phyloP scores from a whole-genome alignment of 2,888 invertebrate species.

The Drosophila helvetica region DNA sequence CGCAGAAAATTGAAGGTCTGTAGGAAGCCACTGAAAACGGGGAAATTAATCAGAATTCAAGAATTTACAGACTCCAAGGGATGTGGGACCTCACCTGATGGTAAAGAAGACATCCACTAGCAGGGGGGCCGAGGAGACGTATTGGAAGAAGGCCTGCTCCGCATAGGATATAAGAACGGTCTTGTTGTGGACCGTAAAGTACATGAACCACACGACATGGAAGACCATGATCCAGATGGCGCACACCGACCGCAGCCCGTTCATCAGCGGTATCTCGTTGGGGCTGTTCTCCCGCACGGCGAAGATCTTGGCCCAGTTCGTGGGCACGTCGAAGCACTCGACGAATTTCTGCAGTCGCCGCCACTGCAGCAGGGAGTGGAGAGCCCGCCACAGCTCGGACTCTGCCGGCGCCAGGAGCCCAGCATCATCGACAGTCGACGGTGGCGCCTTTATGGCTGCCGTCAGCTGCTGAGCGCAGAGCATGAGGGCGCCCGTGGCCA shows the following conservation, averaged over 20 bases:
- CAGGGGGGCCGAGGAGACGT: slow-evolving; percentile 83
- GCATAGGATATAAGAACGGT: slow-evolving; percentile 81
- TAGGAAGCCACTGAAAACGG: slow-evolving; percentile 81
- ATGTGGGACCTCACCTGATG: slow-evolving; percentile 75
- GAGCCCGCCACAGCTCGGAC: slow-evolving; percentile 59
- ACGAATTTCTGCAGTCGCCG: slow-evolving; percentile 65
- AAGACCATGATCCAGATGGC: slow-evolving; percentile 83
- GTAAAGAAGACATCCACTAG: slow-evolving; percentile 84
- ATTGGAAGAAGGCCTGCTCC: slow-evolving; percentile 82
- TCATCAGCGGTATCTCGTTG: slow-evolving; percentile 82
- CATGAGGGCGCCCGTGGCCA: slow-evolving; percentile 72
- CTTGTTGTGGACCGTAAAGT: slow-evolving; percentile 83
- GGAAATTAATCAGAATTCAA: background rate
- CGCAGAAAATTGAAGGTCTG: slow-evolving; percentile 82
- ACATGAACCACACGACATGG: slow-evolving; percentile 84
- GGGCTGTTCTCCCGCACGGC: slow-evolving; percentile 62
- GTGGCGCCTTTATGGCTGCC: slow-evolving; percentile 27
- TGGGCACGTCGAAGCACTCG: slow-evolving; percentile 81
- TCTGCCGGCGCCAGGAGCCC: slow-evolving; percentile 61
- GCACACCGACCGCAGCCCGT: slow-evolving; percentile 83
- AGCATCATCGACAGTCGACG: slow-evolving; percentile 2
- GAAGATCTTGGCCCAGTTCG: slow-evolving; percentile 79
- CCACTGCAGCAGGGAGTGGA: slow-evolving; percentile 55
- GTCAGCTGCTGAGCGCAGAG: slow-evolving; percentile 68
- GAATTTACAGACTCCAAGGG: no score